phyloP scores from a whole-genome alignment of 2,888 invertebrate species.

The Nipponacmea schrenckii region DNA sequence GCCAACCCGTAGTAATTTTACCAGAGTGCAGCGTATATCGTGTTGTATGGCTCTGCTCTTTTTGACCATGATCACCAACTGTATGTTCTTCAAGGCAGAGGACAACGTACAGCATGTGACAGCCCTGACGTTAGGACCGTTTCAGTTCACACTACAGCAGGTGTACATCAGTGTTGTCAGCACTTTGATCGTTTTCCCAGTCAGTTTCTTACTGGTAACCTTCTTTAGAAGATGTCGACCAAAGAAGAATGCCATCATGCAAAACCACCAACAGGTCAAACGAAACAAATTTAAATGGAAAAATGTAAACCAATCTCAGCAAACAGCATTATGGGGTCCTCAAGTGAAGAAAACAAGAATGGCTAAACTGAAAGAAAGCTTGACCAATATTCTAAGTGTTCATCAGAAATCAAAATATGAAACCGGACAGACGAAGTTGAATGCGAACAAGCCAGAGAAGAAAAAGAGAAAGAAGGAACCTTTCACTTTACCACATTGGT shows the following conservation, averaged over 20 bases:
- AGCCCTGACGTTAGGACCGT: constrained; percentile 68
- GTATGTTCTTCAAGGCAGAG: constrained; percentile 66
- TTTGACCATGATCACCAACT: constrained; percentile 68
- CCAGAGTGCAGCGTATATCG: constrained; percentile 67
- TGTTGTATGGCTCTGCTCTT: constrained; percentile 66
- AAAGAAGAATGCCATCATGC: constrained; percentile 58
- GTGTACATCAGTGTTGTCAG: constrained; percentile 64
- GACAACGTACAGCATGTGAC: constrained; percentile 41
- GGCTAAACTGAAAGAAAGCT: constrained; percentile 57
- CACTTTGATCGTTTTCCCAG: constrained; percentile 65
- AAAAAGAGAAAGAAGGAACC: constrained; percentile 63
- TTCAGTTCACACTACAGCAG: constrained; percentile 69
- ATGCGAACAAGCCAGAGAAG: constrained; percentile 36
- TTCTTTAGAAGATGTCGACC: constrained; percentile 61
- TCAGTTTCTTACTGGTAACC: constrained; percentile 62
- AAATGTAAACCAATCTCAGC: constrained; percentile 39
- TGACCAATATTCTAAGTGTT: constrained; percentile 50
- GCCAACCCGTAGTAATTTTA: constrained; percentile 65
- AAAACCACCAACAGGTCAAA: constrained; percentile 53
- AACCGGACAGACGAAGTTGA: constrained; percentile 37
- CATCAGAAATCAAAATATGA: constrained; percentile 51
- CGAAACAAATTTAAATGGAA: constrained; percentile 59
- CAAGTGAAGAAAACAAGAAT: constrained; percentile 34
- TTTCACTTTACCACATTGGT: constrained; percentile 64
- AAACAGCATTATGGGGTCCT: constrained; percentile 42